These are phyloP conservation scores for Rhynchomys soricoides DNA, from an alignment of 2,113 vertebrate species.

Conservation along the genomic window DNA sequence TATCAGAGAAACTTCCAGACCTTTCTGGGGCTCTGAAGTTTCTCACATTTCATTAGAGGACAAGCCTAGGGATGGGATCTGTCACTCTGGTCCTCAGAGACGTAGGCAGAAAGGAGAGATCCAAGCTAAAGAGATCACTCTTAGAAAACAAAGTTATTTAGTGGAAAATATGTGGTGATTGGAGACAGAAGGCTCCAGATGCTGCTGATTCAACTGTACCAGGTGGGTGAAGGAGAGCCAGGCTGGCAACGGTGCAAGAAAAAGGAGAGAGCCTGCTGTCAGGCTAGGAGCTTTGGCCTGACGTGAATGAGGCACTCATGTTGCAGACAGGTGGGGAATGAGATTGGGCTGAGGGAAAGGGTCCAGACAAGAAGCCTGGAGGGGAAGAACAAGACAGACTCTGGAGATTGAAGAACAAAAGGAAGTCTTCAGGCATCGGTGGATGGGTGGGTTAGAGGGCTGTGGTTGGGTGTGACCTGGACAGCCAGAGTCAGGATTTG, in stretches of 20 bases:
- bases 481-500: background rate
- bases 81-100: background rate
- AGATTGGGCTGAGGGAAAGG: background rate
- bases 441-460: background rate
- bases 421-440: background rate
- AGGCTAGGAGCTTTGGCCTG: background rate
- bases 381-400: background rate
- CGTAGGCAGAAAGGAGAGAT: background rate
- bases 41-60: background rate
- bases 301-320: background rate
- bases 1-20: background rate
- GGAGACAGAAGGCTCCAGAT: background rate
- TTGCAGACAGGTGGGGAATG: background rate
- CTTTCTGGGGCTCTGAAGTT: background rate
- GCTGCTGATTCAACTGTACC: background rate
- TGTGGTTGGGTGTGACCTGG: background rate
- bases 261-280: background rate
- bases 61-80: background rate
- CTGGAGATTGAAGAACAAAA: background rate
- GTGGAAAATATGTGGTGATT: accelerated
- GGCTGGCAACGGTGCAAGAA: background rate
- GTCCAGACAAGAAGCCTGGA: background rate
- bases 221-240: background rate
- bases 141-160: background rate
- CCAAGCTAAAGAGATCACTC: background rate